Evolutionary conservation across 2,888 invertebrate genomes (phyloP), one percentile per base, ranked within the genome.

Genomic region (Chloroclysta siterata): DNA sequence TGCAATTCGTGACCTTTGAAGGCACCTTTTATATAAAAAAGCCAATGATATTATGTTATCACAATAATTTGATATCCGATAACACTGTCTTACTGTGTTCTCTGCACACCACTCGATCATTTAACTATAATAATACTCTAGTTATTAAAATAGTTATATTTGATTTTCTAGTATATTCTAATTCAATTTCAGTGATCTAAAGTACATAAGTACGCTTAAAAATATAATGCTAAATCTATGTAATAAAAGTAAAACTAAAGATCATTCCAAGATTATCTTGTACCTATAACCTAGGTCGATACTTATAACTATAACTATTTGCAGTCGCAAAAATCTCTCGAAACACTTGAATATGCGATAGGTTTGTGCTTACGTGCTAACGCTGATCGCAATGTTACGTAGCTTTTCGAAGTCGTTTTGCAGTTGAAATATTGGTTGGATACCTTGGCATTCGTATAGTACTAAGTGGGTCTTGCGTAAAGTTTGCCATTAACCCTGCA

Each of bases 1-100:
- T 92, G 92, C 90, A 83, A 81, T 76, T 83, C 74, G 88, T 89
- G 89, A 84, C 76, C 75, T 73, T 85, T 84, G 13, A 51, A 65
- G 70, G 84, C 84, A 85, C 84, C 81, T 84, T 46, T 82, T 81
- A 11, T 81, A 81, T 84, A 87, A 84, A 83, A 78, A 90, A 90
- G 89, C 88, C 80, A 81, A 88, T 89, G 85, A 82, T 50, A 52
- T 60, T 52, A 79, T 77, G 62, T 84, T 81, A 82, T 83, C 76
- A 74, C 75, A 71, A 69, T 53, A 69, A 63, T 69, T 66, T 53
- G 58, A 56, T 60, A 61, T 62, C 63, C 57, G 41, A 69, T 68
- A 70, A 69, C 52, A 65, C 68, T 33, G 33, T 33, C 33, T 46
- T 52, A 36, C 44, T 58, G 65, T 61, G 60, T 53, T 29, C 17